Conservation (phyloP, 2,888 invertebrate genomes). For the Yponomeuta cagnagella region DNA sequence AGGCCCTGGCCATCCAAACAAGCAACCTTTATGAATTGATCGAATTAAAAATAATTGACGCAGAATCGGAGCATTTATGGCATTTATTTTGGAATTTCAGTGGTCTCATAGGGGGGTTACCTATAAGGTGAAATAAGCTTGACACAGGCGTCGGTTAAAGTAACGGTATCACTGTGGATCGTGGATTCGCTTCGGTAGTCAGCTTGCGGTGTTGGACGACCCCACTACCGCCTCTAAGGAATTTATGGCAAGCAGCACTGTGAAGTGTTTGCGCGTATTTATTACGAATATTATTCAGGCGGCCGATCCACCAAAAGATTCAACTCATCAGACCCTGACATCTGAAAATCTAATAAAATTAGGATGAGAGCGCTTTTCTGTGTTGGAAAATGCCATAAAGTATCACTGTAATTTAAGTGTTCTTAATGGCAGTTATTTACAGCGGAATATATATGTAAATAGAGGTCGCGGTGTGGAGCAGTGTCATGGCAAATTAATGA, state of each 20-base stretch:
- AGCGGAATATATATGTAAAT: too few relatives aligned
- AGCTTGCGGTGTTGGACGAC: background rate
- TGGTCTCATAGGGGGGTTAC: background rate
- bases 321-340: too few relatives aligned
- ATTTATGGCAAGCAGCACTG: background rate
- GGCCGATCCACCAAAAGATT: too few relatives aligned
- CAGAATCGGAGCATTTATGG: constrained; percentile 1
- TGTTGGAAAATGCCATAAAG: too few relatives aligned
- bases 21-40: too few relatives aligned
- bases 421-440: too few relatives aligned
- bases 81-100: background rate
- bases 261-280: background rate
- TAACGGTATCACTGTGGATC: background rate
- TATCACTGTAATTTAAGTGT: too few relatives aligned
- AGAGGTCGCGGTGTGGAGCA: background rate
- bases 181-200: background rate
- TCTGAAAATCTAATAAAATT: too few relatives aligned
- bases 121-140: background rate
- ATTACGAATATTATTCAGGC: too few relatives aligned
- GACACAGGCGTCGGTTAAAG: background rate
- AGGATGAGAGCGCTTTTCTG: too few relatives aligned
- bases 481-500: background rate
- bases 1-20: too few relatives aligned
- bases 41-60: too few relatives aligned
- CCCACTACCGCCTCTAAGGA: background rate